These are phyloP conservation scores for Papilio helenus DNA, from an alignment of 1,140 invertebrate species.

Conservation along the genomic window DNA sequence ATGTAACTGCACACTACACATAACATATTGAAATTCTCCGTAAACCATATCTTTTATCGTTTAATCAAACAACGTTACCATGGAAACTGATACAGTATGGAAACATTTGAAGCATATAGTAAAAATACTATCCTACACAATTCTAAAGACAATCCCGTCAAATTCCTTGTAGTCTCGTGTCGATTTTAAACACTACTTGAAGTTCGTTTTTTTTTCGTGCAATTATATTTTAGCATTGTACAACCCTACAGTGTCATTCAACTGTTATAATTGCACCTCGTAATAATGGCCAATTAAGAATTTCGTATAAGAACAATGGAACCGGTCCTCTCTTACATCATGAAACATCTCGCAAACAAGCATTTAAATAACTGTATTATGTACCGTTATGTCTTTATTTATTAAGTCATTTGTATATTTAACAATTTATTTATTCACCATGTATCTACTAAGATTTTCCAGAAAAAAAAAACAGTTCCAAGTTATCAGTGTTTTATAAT, in stretches of 20 bases:
- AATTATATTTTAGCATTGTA: not conserved
- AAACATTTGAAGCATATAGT: not conserved
- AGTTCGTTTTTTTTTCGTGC: not conserved
- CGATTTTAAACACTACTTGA: not conserved
- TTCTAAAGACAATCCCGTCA: too few species aligned
- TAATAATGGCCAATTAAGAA: slow-evolving; percentile 24
- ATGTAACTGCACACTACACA: too few species aligned
- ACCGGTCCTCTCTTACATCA: slow-evolving; percentile 16
- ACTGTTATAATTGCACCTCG: slow-evolving; percentile 5
- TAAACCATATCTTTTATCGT: too few species aligned
- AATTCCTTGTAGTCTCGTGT: not conserved
- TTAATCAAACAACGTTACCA: not conserved
- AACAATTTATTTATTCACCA: too few species aligned
- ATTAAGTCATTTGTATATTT: not conserved
- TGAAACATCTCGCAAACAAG: not conserved
- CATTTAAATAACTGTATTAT: slow-evolving; percentile 5
- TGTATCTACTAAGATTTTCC: too few species aligned
- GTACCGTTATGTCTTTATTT: not conserved
- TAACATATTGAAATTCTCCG: too few species aligned
- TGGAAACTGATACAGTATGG: not conserved
- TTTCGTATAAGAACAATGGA: slow-evolving; percentile 16
- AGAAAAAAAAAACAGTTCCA: too few species aligned
- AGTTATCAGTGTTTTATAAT: too few species aligned
- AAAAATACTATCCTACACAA: too few species aligned
- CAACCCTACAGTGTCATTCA: slow-evolving; percentile 20